Base-by-base conservation (phyloP, 2,797 vertebrate genomes). In the Sitta carolinensis region DNA sequence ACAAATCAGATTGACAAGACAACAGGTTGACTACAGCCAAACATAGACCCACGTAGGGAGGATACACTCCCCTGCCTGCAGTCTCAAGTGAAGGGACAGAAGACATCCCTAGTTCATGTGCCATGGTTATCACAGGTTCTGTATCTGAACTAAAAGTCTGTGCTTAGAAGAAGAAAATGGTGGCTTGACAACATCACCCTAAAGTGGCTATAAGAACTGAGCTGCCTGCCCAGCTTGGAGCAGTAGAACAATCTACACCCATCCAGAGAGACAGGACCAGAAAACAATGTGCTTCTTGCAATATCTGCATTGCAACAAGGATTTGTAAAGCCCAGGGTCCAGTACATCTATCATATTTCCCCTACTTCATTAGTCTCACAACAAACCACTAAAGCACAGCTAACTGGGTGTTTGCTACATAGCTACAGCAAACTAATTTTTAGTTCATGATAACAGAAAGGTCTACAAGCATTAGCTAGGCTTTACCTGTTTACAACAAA, bases 41-140 rank as follows among this genome's bases (percentile, higher is more conserved):
- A 63, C 8, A 62, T 0, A 59, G 40, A 52, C 11, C 34, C 23
- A 10, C 1, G 15, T 0, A 67, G 16, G 30, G 45, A 86, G 25
- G 27, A 57, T 1, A 68, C 64, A 58, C 25, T 43, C 52, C 18
- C 59, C 40, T 74, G 68, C 29, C 43, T 69, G 40, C 40, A 47
- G 22, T 66, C 43, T 52, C 48, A 92, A 25, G 47, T 34, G 29
- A 62, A 13, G 16, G 52, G 48, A 58, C n/a, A 51, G 42, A 89
- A 79, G 21, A 27, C 19, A 30, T 22, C 11, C 57, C 85, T 61
- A 32, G 40, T 52, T 78, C 67, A 47, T 0, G 0, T 47, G 26
- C 51, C 4, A n/a, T 8, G 48, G 34, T 45, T 52, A 66, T 54
- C 5, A 3, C 19, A 73, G 48, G 32, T 13, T 84, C 42, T 36